Base-by-base conservation (phyloP, 2,113 vertebrate species). In the Prunella fulvescens region DNA sequence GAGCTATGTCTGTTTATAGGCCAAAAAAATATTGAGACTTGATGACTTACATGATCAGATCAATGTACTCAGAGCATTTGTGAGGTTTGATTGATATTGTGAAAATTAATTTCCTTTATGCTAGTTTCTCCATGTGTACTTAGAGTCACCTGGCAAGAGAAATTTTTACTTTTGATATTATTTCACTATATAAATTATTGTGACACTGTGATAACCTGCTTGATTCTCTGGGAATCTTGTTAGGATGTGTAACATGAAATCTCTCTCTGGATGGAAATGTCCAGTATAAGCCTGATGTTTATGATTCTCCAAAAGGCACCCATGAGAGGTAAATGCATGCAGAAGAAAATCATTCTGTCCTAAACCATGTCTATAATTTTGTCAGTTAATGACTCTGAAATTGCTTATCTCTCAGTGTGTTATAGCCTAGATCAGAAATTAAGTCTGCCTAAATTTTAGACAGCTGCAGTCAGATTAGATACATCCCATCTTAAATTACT, bases 1-100 rank as follows among this genome's bases (percentile, higher is more conserved):
- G 47, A 67, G 14, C 3, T 69, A 11, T 26, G 9, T 60, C 29
- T 60, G 24, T 31, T 76, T 51, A 47, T 37, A 60, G 7, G 20
- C 5, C 65, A 53, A 69, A 78, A 85, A 35, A 22, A 13, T 62
- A 3, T 37, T 66, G 51, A 2, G 2, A 17, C 15, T 42, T 66
- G 47, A 50, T 71, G 11, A 51, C 14, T 83, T 4, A 1, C 11
- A 42, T 15, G 23, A 57, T 50, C 0, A 0, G 16, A 72, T 56
- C 11, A 57, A 11, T 1, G 2, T 35, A 39, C 23, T 78, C 28
- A 57, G 29, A 72, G n/a, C 26, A 12, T 50, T 72, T 71, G 19
- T 56, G 24, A 74, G 18, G 11, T 74, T 87, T 70, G 51, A 29
- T 39, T 60, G 16, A 24, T 42, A 5, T 11, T 61, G 35, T 28